Percentiles rank a stretch among this genome's conserved stretches.
Evolutionary conservation across 30 jellyfish, hydroid and myxozoan genomes (phyloP).

Genomic region (Hydra vulgaris): DNA sequence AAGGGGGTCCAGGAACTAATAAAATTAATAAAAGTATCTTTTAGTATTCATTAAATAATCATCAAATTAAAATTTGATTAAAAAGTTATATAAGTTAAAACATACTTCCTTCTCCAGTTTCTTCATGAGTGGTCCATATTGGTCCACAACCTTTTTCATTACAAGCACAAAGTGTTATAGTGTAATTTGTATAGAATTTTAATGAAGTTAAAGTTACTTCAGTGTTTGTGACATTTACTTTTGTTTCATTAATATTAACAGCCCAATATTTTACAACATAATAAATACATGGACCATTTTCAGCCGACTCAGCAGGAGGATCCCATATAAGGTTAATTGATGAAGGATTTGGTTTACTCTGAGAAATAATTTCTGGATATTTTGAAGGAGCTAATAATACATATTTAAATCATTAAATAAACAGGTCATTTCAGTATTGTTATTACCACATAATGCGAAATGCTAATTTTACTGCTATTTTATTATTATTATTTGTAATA

Average conservation of each 20-base stretch:
- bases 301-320: background rate
- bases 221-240: background rate
- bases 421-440: too few species aligned
- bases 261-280: background rate
- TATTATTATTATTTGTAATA: too few species aligned
- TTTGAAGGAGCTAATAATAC: conserved; percentile 10
- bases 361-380: background rate
- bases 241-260: background rate
- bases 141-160: conserved; percentile 13
- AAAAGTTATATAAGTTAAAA: background rate
- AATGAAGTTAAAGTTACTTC: background rate
- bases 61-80: background rate
- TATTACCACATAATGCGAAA: too few species aligned
- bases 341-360: background rate
- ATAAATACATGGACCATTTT: background rate
- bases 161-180: background rate
- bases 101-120: background rate
- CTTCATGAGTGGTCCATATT: background rate
- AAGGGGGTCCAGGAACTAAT: conserved; percentile 15
- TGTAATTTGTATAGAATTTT: background rate
- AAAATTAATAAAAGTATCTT: too few species aligned
- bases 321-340: background rate
- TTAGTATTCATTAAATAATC: too few species aligned
- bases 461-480: too few species aligned
- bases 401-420: too few species aligned